phyloP scores from a whole-genome alignment of 2,113 vertebrate genomes.

The Carassius gibelio region DNA sequence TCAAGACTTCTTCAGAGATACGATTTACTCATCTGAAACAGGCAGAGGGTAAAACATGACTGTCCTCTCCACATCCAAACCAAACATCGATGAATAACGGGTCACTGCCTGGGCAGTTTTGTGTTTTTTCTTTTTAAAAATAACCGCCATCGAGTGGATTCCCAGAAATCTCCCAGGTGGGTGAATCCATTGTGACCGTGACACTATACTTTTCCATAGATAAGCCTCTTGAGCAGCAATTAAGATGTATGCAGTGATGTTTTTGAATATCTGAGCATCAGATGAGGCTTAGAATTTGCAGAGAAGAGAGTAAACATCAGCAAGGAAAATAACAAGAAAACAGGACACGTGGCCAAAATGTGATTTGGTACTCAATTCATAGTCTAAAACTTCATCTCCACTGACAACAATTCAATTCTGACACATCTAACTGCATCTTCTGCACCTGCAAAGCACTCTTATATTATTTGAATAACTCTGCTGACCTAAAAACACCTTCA shows the following conservation, averaged over 20 bases:
- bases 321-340: not conserved
- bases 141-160: not conserved
- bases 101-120: not conserved
- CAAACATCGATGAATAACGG: not conserved
- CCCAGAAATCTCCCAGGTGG: constrained; percentile 8
- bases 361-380: not conserved
- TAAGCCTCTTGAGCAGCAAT: constrained; percentile 36
- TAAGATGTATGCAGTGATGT: constrained; percentile 16
- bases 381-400: not conserved
- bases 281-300: not conserved
- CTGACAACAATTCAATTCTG: not conserved
- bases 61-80: not conserved
- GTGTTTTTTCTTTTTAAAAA: not conserved
- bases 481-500: not conserved
- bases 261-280: constrained; percentile 25
- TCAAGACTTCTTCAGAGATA: not conserved
- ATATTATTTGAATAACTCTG: not conserved
- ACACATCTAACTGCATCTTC: not conserved
- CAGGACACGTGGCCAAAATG: not conserved
- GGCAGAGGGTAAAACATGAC: not conserved
- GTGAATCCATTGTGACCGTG: constrained; percentile 19
- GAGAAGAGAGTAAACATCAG: not conserved
- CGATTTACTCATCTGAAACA: not conserved
- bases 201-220: constrained; percentile 17
- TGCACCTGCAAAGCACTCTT: not conserved